phyloP scores from a whole-genome alignment of 2,113 vertebrate species.

The Melozone crissalis region DNA sequence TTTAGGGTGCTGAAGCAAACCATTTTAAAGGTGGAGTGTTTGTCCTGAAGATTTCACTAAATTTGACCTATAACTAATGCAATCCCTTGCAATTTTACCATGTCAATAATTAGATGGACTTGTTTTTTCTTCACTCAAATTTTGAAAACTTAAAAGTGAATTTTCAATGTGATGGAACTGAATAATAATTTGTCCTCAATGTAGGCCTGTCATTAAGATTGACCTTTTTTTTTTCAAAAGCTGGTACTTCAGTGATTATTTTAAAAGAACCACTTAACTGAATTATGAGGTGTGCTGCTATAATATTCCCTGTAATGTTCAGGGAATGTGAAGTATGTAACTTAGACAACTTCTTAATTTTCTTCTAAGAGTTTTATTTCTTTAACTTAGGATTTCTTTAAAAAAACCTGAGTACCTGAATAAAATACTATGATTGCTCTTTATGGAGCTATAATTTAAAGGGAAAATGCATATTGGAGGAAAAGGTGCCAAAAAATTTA shows the following conservation, averaged over 20 bases:
- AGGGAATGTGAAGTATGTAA: constrained; percentile 11
- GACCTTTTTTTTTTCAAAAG: background rate
- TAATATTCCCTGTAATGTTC: constrained; percentile 65
- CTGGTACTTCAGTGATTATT: background rate
- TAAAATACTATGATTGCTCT: background rate
- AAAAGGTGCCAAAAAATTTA: background rate
- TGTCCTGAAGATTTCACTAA: background rate
- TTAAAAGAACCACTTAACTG: background rate
- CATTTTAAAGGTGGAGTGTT: background rate
- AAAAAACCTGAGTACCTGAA: background rate
- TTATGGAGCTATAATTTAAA: background rate
- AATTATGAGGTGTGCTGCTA: constrained; percentile 25
- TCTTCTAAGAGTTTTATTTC: background rate
- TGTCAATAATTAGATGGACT: constrained; percentile 6
- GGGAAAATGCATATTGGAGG: background rate
- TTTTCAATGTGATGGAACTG: background rate
- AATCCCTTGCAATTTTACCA: background rate
- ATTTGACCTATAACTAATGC: background rate
- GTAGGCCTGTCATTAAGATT: background rate
- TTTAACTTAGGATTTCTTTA: background rate
- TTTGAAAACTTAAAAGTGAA: constrained; percentile 52
- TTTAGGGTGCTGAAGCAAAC: background rate
- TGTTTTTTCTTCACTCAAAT: background rate
- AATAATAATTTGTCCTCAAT: constrained; percentile 25
- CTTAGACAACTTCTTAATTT: background rate